These are phyloP conservation scores for Trissonchulus latispiculum DNA, from an alignment of 2,888 invertebrate species.

Conservation along the genomic window DNA sequence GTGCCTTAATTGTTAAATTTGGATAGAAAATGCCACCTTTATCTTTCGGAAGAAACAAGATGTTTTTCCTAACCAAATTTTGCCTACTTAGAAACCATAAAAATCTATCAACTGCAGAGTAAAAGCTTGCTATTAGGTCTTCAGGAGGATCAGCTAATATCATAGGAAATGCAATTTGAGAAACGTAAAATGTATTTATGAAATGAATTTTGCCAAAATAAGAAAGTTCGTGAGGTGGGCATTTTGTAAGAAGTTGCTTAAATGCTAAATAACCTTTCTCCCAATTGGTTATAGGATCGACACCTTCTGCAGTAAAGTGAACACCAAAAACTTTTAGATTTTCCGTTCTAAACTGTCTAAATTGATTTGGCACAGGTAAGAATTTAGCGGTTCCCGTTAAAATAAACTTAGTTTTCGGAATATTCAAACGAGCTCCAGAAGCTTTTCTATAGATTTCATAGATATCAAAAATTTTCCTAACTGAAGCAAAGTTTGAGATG, in stretches of 20 bases:
- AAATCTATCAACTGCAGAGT: too few relatives aligned
- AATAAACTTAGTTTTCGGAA: background rate
- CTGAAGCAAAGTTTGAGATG: background rate
- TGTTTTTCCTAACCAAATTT: too few relatives aligned
- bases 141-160: too few relatives aligned
- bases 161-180: background rate
- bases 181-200: background rate
- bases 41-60: background rate
- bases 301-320: background rate
- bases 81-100: too few relatives aligned
- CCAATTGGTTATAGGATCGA: background rate
- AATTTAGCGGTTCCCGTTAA: too few relatives aligned
- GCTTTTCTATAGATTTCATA: background rate
- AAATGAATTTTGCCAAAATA: slow-evolving; percentile 1
- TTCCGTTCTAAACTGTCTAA: background rate
- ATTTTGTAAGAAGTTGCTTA: background rate
- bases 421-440: background rate
- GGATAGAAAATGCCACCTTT: slow-evolving; percentile 1
- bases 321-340: background rate
- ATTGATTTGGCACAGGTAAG: background rate
- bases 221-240: background rate
- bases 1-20: background rate
- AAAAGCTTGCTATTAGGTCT: too few relatives aligned
- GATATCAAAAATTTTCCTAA: background rate
- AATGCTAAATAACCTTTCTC: background rate